Evolutionary conservation across 2,888 invertebrate species (phyloP).

Genomic region (Cephus nigrinus): DNA sequence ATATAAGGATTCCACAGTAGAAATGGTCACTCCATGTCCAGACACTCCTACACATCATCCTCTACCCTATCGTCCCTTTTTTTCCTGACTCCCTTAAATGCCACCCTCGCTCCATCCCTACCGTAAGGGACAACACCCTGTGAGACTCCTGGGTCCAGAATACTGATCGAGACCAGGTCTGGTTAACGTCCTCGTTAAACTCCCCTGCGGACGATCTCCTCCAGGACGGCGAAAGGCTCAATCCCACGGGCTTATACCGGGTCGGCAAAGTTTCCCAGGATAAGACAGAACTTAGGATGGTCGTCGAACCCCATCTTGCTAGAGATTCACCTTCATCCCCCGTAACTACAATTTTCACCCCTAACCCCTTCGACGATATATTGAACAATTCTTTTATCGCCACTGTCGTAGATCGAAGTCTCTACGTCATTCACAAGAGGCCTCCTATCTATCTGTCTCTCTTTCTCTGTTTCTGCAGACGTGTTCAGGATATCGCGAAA

Average conservation of each 20-base stretch:
- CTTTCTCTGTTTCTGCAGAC: background rate
- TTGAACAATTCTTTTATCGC: background rate
- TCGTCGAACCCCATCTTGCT: background rate
- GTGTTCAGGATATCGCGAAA: background rate
- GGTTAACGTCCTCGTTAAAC: conserved; percentile 30
- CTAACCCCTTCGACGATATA: background rate
- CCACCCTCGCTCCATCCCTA: background rate
- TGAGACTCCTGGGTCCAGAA: background rate
- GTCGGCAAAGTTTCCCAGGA: background rate
- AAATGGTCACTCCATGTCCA: background rate
- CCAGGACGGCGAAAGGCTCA: background rate
- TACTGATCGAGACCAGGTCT: conserved; percentile 16
- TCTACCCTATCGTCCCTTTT: background rate
- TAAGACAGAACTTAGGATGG: background rate
- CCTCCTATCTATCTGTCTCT: background rate
- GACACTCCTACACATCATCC: background rate
- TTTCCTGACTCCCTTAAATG: background rate
- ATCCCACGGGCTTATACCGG: conserved; percentile 8
- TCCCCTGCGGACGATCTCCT: conserved; percentile 24
- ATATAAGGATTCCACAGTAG: background rate
- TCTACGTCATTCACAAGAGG: background rate
- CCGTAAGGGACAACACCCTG: background rate
- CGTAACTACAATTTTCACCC: background rate
- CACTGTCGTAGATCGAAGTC: background rate
- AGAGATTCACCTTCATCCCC: background rate